Conservation (phyloP, 2,888 invertebrate genomes). For the Limnephilus rhombicus region DNA sequence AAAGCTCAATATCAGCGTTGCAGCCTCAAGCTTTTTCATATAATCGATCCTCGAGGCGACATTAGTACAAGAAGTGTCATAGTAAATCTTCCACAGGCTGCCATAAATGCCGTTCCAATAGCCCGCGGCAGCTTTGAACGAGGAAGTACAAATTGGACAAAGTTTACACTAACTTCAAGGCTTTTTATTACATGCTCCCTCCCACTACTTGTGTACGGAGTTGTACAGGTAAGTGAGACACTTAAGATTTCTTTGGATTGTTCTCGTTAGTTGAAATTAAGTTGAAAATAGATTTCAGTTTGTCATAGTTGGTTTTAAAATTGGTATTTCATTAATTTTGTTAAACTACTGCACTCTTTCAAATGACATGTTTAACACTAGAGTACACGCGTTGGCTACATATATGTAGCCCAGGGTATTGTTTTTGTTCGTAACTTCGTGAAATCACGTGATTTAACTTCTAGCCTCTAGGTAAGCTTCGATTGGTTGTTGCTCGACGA, state of each 20-base stretch:
- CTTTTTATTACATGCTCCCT: neutral
- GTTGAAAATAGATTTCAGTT: too few species aligned
- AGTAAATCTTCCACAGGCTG: conserved; percentile 31
- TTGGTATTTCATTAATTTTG: too few species aligned
- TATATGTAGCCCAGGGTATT: too few species aligned
- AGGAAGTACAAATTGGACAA: conserved; percentile 23
- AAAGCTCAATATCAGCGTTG: neutral
- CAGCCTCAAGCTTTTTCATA: conserved; percentile 4
- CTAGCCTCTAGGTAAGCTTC: too few species aligned
- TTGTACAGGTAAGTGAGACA: neutral
- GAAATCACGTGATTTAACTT: too few species aligned
- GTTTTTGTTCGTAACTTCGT: too few species aligned
- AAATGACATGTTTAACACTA: too few species aligned
- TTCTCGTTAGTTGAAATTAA: too few species aligned
- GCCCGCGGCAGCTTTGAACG: neutral
- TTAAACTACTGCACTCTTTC: too few species aligned
- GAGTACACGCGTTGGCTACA: too few species aligned
- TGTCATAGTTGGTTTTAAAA: too few species aligned
- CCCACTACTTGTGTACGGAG: neutral
- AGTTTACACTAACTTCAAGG: neutral
- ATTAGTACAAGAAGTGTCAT: conserved; percentile 17
- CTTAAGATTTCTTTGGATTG: neutral
- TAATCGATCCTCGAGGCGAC: neutral
- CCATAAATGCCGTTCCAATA: conserved; percentile 2
- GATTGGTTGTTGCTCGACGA: too few species aligned